Conservation (phyloP, 2,888 invertebrate species). For the Heliconius charithonia region DNA sequence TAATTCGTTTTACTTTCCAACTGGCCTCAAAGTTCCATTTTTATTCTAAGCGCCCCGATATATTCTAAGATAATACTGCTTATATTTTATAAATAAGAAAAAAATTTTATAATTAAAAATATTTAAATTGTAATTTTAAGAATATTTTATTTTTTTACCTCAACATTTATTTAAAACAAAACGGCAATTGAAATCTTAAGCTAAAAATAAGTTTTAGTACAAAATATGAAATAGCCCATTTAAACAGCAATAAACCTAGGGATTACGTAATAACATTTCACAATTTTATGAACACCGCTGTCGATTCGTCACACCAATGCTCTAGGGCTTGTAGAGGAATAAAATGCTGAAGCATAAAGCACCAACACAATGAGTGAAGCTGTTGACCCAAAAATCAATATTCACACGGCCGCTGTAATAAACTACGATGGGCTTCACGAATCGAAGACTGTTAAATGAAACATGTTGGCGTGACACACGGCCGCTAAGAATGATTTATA, state of each 20-base stretch:
- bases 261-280: conserved; percentile 42
- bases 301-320: conserved; percentile 58
- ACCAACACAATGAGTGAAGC: conserved; percentile 64
- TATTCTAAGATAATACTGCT: not conserved
- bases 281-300: conserved; percentile 40
- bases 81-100: not conserved
- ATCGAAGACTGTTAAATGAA: conserved; percentile 78
- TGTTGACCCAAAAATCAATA: conserved; percentile 81
- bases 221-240: conserved; percentile 23
- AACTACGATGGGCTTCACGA: conserved; percentile 74
- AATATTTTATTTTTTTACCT: not conserved
- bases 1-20: not conserved
- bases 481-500: conserved; percentile 45
- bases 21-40: not conserved
- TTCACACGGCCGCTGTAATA: conserved; percentile 74
- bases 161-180: conserved; percentile 2
- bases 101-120: no score
- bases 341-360: conserved; percentile 59
- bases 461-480: conserved; percentile 64
- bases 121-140: no score
- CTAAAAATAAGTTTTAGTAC: conserved; percentile 15
- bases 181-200: not conserved
- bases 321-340: conserved; percentile 57
- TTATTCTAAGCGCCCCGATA: no score
- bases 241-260: conserved; percentile 36